A percentile compares a stretch with the other conserved stretches of the same genome.
phyloP scores from a whole-genome alignment of 2,113 vertebrate species.

The Toxotes chatareus region DNA sequence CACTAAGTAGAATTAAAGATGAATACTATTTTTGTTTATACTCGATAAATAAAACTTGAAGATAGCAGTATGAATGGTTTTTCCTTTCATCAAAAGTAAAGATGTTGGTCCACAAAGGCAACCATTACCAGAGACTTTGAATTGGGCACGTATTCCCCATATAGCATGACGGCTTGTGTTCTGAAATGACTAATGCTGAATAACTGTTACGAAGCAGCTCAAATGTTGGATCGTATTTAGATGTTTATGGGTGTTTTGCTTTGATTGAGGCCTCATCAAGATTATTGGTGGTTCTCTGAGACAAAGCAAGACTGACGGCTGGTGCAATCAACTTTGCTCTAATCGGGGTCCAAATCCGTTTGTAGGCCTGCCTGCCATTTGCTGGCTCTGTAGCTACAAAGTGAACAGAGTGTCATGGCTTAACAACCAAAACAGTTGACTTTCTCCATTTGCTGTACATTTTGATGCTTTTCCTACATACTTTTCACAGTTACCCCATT shows the following conservation, averaged over 20 bases:
- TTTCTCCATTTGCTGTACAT: conserved; percentile 82
- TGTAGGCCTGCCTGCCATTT: conserved; percentile 34
- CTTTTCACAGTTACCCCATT: conserved; percentile 51
- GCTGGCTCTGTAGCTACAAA: conserved; percentile 44
- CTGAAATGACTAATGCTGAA: neutral
- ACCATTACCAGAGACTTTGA: no score
- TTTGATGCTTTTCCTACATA: conserved; percentile 62
- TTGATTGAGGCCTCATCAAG: conserved; percentile 69
- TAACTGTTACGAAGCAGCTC: neutral
- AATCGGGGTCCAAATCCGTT: conserved; percentile 43
- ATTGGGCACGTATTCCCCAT: neutral
- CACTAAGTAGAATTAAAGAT: no score
- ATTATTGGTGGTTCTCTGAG: conserved; percentile 77
- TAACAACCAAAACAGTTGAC: conserved; percentile 54
- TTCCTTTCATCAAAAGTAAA: no score
- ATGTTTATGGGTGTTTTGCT: conserved; percentile 62
- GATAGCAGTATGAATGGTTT: neutral
- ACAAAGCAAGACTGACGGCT: conserved; percentile 78
- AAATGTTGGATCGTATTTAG: conserved; percentile 10
- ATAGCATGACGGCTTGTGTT: neutral
- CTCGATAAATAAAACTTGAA: no score
- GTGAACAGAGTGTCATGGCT: conserved; percentile 10
- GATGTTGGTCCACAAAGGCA: neutral
- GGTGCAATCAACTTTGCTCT: conserved; percentile 56
- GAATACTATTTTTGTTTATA: no score